Evolutionary conservation across 2,113 vertebrate species (phyloP).

Genomic region (Pungitius pungitius): DNA sequence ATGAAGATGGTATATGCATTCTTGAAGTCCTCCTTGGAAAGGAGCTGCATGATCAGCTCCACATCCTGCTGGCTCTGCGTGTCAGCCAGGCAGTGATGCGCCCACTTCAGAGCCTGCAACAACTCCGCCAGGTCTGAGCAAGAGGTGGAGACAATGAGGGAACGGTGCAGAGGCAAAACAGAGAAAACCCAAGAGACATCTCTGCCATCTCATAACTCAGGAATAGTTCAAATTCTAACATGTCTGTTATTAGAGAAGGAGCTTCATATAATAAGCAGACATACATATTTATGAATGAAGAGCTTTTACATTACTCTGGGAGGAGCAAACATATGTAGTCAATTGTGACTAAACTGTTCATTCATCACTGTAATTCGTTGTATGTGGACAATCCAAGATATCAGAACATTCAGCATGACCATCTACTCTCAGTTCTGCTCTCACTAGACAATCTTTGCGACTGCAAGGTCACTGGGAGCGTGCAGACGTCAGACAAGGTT

Average conservation of each 20-base stretch:
- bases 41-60: constrained; percentile 87
- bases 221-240: not conserved
- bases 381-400: not conserved
- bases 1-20: constrained; percentile 91
- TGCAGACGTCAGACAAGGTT: too few species aligned
- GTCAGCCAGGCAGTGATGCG: constrained; percentile 86
- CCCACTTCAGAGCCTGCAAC: constrained; percentile 87
- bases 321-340: not conserved
- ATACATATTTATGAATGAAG: not conserved
- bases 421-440: not conserved
- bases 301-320: not conserved
- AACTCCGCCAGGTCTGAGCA: constrained; percentile 89
- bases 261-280: not conserved
- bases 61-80: constrained; percentile 93
- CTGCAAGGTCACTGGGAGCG: too few species aligned
- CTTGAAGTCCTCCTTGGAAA: constrained; percentile 89
- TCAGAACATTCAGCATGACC: not conserved
- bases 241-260: not conserved
- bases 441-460: not conserved
- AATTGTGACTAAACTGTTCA: not conserved
- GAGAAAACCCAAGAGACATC: not conserved
- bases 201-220: not conserved
- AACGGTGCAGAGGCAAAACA: not conserved
- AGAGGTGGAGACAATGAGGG: constrained; percentile 12
- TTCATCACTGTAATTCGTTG: not conserved